phyloP scores from a whole-genome alignment of 2,888 invertebrate species.

The Euzophera pinguis region DNA sequence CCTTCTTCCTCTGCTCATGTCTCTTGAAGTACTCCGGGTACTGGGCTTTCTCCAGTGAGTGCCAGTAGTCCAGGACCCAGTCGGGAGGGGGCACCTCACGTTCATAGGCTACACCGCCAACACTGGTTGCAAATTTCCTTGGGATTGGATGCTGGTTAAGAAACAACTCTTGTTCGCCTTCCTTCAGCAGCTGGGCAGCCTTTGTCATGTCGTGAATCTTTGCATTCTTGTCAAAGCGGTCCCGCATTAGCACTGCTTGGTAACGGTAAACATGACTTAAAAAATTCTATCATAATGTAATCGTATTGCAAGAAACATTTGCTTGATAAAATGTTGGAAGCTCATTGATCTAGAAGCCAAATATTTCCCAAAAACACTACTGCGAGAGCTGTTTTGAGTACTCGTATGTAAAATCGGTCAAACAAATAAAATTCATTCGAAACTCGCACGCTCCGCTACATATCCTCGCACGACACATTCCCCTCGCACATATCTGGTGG shows the following conservation, averaged over 20 bases:
- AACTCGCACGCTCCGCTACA: too few relatives aligned
- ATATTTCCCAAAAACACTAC: too few relatives aligned
- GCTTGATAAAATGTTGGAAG: too few relatives aligned
- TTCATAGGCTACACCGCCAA: slow-evolving; percentile 89
- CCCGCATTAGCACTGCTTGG: slow-evolving; percentile 87
- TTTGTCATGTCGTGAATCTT: slow-evolving; percentile 85
- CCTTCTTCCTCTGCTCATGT: slow-evolving; percentile 93
- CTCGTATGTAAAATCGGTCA: too few relatives aligned
- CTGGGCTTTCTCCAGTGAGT: slow-evolving; percentile 94
- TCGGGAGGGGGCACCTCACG: slow-evolving; percentile 87
- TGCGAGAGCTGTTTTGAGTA: too few relatives aligned
- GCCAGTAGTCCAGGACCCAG: slow-evolving; percentile 95
- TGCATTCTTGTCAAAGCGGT: slow-evolving; percentile 90
- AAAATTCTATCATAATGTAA: background rate
- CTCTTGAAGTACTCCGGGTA: slow-evolving; percentile 96
- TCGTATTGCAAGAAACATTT: background rate
- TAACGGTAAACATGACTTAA: slow-evolving; percentile 86
- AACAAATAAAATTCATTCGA: too few relatives aligned
- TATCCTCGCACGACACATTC: too few relatives aligned
- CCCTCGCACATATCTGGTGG: too few relatives aligned
- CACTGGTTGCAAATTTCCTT: slow-evolving; percentile 84
- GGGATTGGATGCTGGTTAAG: slow-evolving; percentile 86
- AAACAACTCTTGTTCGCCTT: slow-evolving; percentile 90
- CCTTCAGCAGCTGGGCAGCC: slow-evolving; percentile 84
- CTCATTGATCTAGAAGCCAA: too few relatives aligned